A percentile compares a stretch with the other conserved stretches of the same genome.
Evolutionary conservation across 2,797 vertebrate genomes (phyloP).

Genomic region (Nyctalus aviator): DNA sequence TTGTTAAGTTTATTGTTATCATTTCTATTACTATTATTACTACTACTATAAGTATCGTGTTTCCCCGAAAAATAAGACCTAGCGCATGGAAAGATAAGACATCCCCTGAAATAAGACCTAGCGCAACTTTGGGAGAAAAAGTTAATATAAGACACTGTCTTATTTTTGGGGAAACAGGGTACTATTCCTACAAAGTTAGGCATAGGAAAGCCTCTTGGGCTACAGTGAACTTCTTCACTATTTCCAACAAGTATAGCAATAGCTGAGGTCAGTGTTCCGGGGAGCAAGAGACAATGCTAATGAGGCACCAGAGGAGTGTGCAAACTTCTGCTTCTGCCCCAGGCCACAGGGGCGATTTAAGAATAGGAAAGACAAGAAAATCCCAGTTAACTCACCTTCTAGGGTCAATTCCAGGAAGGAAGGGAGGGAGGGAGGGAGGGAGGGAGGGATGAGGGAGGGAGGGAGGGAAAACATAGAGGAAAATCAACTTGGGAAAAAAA

Average conservation of each 20-base stretch:
- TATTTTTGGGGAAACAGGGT: too few species aligned
- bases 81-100: too few species aligned
- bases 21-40: background rate
- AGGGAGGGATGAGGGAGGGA: accelerated
- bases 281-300: slow-evolving; percentile 44
- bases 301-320: background rate
- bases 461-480: too few species aligned
- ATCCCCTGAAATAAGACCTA: too few species aligned
- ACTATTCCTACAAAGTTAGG: background rate
- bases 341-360: background rate
- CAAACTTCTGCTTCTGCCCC: background rate
- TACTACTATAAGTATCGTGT: background rate
- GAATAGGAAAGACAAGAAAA: background rate
- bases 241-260: background rate
- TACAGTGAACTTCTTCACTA: background rate
- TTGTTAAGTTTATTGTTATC: background rate
- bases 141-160: too few species aligned
- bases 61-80: too few species aligned
- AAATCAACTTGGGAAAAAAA: too few species aligned
- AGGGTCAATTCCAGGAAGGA: background rate
- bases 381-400: background rate
- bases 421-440: too few species aligned
- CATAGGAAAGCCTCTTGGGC: background rate
- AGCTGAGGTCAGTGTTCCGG: background rate
- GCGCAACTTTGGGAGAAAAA: too few species aligned